phyloP scores from a whole-genome alignment of 1,140 invertebrate species.

The Bombus pascuorum region DNA sequence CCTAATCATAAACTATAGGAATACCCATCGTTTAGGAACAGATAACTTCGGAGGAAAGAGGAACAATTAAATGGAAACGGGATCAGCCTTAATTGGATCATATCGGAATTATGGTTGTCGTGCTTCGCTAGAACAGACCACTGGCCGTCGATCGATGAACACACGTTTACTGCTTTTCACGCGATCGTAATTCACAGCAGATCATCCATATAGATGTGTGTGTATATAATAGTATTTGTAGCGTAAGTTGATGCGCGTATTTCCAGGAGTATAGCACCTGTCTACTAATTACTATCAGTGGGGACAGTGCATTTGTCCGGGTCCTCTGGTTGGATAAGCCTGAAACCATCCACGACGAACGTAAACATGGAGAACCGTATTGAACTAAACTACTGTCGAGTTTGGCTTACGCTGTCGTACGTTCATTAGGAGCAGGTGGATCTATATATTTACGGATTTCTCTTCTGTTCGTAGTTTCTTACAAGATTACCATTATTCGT shows the following conservation, averaged over 20 bases:
- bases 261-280: conserved; percentile 7
- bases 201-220: no score
- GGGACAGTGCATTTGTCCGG: conserved; percentile 15
- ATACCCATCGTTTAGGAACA: neutral
- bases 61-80: conserved; percentile 3
- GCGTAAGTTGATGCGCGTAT: neutral
- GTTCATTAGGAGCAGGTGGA: neutral
- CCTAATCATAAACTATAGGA: no score
- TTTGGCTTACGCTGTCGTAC: conserved; percentile 1
- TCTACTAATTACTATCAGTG: conserved; percentile 30
- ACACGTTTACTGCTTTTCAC: conserved; percentile 30
- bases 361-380: conserved; percentile 29
- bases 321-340: conserved; percentile 16
- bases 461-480: no score
- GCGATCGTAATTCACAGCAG: conserved; percentile 10
- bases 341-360: conserved; percentile 9
- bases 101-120: conserved; percentile 16
- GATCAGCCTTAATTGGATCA: conserved; percentile 30
- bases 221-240: neutral
- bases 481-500: no score
- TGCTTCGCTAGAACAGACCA: neutral
- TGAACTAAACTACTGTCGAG: conserved; percentile 11
- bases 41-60: neutral
- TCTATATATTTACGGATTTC: neutral
- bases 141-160: neutral